Conservation (phyloP, 2,888 invertebrate species). For the Oegoconia quadripuncta region DNA sequence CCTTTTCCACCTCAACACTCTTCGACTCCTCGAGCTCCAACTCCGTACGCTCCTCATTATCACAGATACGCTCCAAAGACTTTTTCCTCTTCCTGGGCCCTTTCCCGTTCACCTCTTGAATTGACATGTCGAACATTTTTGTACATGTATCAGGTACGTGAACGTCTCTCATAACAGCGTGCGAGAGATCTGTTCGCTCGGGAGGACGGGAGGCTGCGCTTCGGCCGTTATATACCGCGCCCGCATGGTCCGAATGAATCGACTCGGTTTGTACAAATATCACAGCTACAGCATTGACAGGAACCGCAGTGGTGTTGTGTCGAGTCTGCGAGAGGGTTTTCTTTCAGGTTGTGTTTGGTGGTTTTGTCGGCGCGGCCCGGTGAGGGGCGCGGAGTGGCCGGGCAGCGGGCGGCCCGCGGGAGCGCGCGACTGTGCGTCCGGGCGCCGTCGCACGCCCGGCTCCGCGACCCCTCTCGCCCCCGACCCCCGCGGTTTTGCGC, state of each 20-base stretch:
- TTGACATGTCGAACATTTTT: conserved; percentile 72
- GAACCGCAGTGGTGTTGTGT: conserved; percentile 22
- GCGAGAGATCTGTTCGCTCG: conserved; percentile 29
- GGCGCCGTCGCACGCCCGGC: conserved; percentile 42
- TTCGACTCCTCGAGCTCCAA: conserved; percentile 13
- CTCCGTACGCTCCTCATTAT: conserved; percentile 46
- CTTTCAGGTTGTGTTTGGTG: conserved; percentile 30
- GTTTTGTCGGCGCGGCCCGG: conserved; percentile 29
- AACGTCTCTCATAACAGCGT: conserved; percentile 59
- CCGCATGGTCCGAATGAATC: conserved; percentile 43
- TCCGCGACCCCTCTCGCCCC: conserved; percentile 23
- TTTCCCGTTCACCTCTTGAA: conserved; percentile 73
- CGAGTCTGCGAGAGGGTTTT: conserved; percentile 27
- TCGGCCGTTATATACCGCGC: conserved; percentile 28
- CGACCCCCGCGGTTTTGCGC: conserved; percentile 68
- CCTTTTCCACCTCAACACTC: conserved; percentile 15
- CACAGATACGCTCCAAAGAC: conserved; percentile 68
- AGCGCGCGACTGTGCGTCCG: conserved; percentile 47
- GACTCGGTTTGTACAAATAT: conserved; percentile 42
- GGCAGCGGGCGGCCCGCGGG: conserved; percentile 36
- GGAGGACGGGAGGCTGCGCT: conserved; percentile 43
- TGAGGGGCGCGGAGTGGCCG: conserved; percentile 21
- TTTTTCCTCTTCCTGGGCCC: conserved; percentile 74
- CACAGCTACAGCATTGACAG: conserved; percentile 46
- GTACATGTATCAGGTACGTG: conserved; percentile 55